Evolutionary conservation across 2,797 vertebrate species (phyloP).

Genomic region (Liparis tanakae): DNA sequence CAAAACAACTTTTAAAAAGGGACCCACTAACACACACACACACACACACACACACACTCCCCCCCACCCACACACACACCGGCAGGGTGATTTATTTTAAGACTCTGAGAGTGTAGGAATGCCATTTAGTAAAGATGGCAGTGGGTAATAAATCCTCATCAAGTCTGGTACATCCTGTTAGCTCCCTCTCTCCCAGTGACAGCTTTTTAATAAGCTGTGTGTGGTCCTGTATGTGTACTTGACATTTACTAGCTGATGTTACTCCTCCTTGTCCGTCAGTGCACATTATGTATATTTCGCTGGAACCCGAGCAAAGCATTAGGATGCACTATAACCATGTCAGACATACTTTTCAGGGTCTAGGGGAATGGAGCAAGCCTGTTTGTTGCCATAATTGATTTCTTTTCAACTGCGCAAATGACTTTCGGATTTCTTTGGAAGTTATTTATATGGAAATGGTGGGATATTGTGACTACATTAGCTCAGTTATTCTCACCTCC

Average conservation of each 20-base stretch:
- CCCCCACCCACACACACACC: conserved; percentile 32
- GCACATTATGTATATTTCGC: conserved; percentile 72
- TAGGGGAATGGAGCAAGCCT: conserved; percentile 50
- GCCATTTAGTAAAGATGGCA: conserved; percentile 84
- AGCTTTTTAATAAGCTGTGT: conserved; percentile 85
- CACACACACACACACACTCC: conserved; percentile 30
- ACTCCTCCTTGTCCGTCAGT: conserved; percentile 77
- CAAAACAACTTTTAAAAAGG: conserved; percentile 62
- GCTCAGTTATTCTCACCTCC: conserved; percentile 75
- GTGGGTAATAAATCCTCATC: conserved; percentile 86
- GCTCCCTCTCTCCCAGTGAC: conserved; percentile 77
- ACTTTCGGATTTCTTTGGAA: conserved; percentile 80
- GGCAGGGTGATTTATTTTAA: conserved; percentile 80
- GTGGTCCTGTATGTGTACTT: conserved; percentile 82
- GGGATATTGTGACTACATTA: conserved; percentile 75
- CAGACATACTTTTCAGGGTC: conserved; percentile 68
- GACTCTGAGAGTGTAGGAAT: conserved; percentile 76
- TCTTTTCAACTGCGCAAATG: conserved; percentile 78
- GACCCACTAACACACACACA: conserved; percentile 57
- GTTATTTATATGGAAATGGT: conserved; percentile 82
- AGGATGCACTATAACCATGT: conserved; percentile 62
- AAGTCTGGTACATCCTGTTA: conserved; percentile 82
- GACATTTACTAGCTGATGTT: conserved; percentile 81
- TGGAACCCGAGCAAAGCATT: conserved; percentile 62
- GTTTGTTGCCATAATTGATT: conserved; percentile 80